Evolutionary conservation across 2,113 vertebrate genomes (phyloP), one percentile per base, ranked within the genome.

Genomic region (Sinosuthora webbiana): DNA sequence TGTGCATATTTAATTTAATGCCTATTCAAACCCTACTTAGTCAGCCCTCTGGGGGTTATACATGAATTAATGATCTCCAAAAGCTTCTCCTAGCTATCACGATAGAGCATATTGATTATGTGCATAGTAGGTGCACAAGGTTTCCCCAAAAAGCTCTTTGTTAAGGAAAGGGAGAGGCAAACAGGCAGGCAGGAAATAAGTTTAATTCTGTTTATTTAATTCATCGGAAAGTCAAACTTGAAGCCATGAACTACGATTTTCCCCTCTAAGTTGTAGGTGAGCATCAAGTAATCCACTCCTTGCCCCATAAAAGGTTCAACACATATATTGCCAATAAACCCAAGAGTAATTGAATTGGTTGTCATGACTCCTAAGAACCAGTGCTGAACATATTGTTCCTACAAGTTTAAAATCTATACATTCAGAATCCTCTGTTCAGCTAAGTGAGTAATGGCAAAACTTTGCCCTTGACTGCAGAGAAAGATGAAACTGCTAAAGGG

Each of bases 1-100:
- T 93, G 90, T 79, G 91, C 93, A 92, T 97, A 90, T 89, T 96
- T 97, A 97, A 97, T 85, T 94, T 95, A 95, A 95, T 93, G 90
- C 82, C 92, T 83, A 94, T 90, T 88, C 87, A 78, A 39, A 76
- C 41, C 44, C 74, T 85, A 93, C 60, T 75, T 76, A 91, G 77
- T 50, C 83, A 76, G 77, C 74, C 97, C 92, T 95, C 87, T 87
- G 73, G 93, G 82, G 94, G 74, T 82, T 91, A 70, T 73, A 47
- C 6, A 31, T 91, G 83, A 93, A 98, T 91, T 84, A 95, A 93
- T 87, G 95, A 88, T 87, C 87, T 94, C 81, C 96, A 85, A 97
- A 96, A 96, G 87, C 75, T 56, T 84, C 75, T 87, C 53, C 78
- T 79, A 83, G 67, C 90, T 97, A 95, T 94, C 87, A 86, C 11